A percentile compares a stretch with the other conserved stretches of the same genome.
Conservation (phyloP, 2,888 invertebrate genomes). For the Nephrotoma appendiculata region DNA sequence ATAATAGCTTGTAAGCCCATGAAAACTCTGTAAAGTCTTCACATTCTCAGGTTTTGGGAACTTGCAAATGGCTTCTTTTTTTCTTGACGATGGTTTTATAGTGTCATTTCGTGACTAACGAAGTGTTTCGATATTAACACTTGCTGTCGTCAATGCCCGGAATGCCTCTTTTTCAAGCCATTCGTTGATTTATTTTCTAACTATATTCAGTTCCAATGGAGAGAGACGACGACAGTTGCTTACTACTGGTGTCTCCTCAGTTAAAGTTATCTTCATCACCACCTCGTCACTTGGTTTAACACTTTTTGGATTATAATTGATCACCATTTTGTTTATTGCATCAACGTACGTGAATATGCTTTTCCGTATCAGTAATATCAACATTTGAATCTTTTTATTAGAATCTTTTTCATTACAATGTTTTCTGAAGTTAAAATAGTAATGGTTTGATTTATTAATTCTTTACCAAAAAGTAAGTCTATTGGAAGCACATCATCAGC, state of each 20-base stretch:
- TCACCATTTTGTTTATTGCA: background rate
- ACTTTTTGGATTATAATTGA: background rate
- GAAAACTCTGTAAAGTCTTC: no score
- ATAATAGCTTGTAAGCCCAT: no score
- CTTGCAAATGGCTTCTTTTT: no score
- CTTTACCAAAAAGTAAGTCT: background rate
- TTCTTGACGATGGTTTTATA: no score
- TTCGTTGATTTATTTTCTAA: constrained; percentile 16
- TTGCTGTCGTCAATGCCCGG: constrained; percentile 27
- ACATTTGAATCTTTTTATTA: background rate
- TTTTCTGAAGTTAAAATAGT: background rate
- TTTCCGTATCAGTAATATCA: background rate
- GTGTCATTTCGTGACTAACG: no score
- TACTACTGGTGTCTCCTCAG: constrained; percentile 18
- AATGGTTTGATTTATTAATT: background rate
- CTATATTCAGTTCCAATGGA: constrained; percentile 7
- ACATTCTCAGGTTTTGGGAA: no score
- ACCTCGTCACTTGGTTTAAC: background rate
- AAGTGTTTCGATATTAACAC: no score
- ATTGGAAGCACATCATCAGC: background rate
- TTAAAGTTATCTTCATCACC: constrained; percentile 18
- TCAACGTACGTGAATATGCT: no score
- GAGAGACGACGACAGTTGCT: no score
- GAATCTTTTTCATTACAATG: background rate
- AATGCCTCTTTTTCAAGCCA: constrained; percentile 20